Conservation (phyloP, 2,797 vertebrate species). For the Cyclura pinguis region DNA sequence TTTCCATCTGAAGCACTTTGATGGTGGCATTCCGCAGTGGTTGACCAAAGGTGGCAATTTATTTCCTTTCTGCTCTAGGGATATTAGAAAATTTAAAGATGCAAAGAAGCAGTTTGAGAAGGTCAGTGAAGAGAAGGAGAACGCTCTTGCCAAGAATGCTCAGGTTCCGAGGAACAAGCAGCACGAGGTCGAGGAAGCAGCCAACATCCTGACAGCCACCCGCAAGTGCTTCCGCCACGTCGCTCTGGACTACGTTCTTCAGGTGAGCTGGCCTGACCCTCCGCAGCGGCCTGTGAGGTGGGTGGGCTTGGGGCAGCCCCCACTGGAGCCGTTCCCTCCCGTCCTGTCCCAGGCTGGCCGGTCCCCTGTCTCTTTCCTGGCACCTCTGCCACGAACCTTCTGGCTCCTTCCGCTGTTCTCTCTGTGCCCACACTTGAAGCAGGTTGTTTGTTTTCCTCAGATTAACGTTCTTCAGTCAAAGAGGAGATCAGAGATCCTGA, state of each 20-base stretch:
- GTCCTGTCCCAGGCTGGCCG: neutral
- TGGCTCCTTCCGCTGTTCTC: accelerated
- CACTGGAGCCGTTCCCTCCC: constrained; percentile 35
- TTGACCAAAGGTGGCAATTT: neutral
- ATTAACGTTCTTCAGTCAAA: constrained; percentile 99
- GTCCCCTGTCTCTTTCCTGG: accelerated
- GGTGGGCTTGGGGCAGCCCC: neutral
- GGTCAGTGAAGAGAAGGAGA: constrained; percentile 98
- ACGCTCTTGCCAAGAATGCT: constrained; percentile 93
- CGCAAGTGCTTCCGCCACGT: constrained; percentile 98
- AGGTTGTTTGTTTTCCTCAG: constrained; percentile 71
- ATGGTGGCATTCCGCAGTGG: accelerated
- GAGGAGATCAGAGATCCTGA: constrained; percentile 96
- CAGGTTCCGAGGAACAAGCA: constrained; percentile 96
- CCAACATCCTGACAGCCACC: constrained; percentile 93
- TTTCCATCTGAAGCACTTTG: neutral
- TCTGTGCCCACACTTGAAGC: constrained; percentile 38
- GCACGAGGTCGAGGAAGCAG: constrained; percentile 96
- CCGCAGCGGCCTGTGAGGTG: neutral
- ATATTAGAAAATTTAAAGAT: constrained; percentile 97
- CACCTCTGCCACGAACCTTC: too few relatives aligned
- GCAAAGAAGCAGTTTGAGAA: constrained; percentile 98
- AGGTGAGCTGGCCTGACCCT: constrained; percentile 78
- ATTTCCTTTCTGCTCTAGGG: constrained; percentile 80
- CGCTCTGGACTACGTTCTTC: constrained; percentile 96